Base-by-base conservation (phyloP, 2,888 invertebrate genomes). In the Drosophila percnosoma region DNA sequence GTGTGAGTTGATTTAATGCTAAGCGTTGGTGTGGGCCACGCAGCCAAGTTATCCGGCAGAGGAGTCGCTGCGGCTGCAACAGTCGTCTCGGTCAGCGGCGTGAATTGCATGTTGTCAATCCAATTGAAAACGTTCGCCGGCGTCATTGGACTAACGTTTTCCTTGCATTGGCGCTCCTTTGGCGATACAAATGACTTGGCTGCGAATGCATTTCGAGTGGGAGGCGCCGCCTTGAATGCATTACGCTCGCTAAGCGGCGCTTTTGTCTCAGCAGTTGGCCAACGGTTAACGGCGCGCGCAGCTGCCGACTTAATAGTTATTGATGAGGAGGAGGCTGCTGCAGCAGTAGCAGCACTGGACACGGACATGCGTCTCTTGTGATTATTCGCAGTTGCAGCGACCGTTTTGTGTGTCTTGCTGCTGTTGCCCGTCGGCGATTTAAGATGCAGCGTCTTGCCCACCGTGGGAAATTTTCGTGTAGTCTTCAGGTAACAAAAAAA, bases 141-240 rank as follows among this genome's bases (percentile, higher is more conserved):
- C 75, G 89, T 94, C 76, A 87, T 91, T 60, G 94, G 94, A 76
- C 92, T 93, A 0, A 92, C 79, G 53, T 93, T 94, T 90, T 94
- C 94, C 70, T 94, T 94, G 1, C 82, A 86, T 66, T 58, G 72
- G 18, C 55, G 57, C 0, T 52, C 33, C 27, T 71, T 60, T 13
- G 87, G 81, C 4, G 81, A 87, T 33, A 60, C 2, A 52, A 49
- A 54, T 1, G 49, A 10, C 0, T 49, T 64, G 8, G 24, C 31
- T 10, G 51, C 49, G 2, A 64, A 33, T n/a, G 40, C 62, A 11
- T 64, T 57, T 10, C 21, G 15, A 1, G 10, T 38, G 2, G n/a
- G 7, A 8, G 55, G 27, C 10, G 49, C 34, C 8, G 52, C 11
- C 31, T 55, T 70, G 31, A 80, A 68, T 0, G 78, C 51, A 78